Conservation (phyloP, 2,113 vertebrate species). For the Xyrauchen texanus region DNA sequence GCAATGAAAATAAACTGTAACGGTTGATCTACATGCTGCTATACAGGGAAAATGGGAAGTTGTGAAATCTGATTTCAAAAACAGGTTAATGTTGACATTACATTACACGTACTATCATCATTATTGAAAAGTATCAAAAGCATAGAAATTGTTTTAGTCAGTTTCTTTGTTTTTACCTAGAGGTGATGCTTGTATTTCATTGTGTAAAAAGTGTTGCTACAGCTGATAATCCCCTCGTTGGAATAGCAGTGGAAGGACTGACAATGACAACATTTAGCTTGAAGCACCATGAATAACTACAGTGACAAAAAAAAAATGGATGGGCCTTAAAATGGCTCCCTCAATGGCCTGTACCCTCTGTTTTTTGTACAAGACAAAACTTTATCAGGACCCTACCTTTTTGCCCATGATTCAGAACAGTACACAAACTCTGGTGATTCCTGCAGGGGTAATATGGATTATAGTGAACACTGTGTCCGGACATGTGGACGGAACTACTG, state of each 20-base stretch:
- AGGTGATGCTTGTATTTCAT: conserved; percentile 65
- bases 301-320: conserved; percentile 45
- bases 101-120: conserved; percentile 61
- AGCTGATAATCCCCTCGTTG: conserved; percentile 45
- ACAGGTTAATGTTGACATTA: conserved; percentile 66
- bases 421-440: conserved; percentile 62
- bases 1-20: conserved; percentile 49
- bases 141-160: conserved; percentile 32
- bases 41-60: conserved; percentile 27
- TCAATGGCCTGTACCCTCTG: conserved; percentile 44
- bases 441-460: conserved; percentile 68
- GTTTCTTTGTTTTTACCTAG: conserved; percentile 64
- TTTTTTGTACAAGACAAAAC: conserved; percentile 55
- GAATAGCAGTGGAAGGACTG: conserved; percentile 17
- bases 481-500: conserved; percentile 63
- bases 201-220: conserved; percentile 55
- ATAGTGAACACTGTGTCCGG: conserved; percentile 62
- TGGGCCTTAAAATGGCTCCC: conserved; percentile 56
- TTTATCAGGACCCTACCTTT: conserved; percentile 57
- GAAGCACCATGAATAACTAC: neutral
- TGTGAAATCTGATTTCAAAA: conserved; percentile 30
- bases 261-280: conserved; percentile 17
- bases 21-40: conserved; percentile 52
- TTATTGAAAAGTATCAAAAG: conserved; percentile 44
- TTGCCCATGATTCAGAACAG: conserved; percentile 47